Evolutionary conservation across 1,140 invertebrate species (phyloP), one percentile per base, ranked within the genome.

Genomic region (Heliothis subflexa): DNA sequence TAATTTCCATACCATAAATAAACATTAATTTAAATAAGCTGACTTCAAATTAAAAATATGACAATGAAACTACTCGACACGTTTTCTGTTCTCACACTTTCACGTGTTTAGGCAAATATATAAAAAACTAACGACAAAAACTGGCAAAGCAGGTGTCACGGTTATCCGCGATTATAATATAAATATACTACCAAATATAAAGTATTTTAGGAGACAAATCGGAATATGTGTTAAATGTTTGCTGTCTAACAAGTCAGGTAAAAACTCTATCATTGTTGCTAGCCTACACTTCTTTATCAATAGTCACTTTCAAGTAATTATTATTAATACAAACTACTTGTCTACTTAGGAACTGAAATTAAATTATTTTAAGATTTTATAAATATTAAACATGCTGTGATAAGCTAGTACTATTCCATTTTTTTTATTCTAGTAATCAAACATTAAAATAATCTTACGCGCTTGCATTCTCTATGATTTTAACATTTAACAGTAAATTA

Each of bases 101-200:
- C 62, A 66, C 62, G 62, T 47, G 62, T 18, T 66, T 47, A 1
- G 16, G 10, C 33, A 47, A 16, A 66, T 47, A 66, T 12, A 47
- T 47, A 16, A 64, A 47, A 66, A 47, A 66, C 16, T 47, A 11
- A 21, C 47, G 47, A 66, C 5, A 52, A 50, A 70, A 70, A 70
- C 66, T 49, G 28, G 66, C 47, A 13, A n/a, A 50, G 66, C 66
- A 70, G 66, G 66, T 70, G 66, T 68, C 47, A 52, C 18, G 16
- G n/a, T 16, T 40, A 47, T 66, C n/a, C 14, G 25, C 25, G 14
- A 52, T 40, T 40, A 52, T 52, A 57, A 57, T 25, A 21, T 12
- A 25, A n/a, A 57, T 11, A 57, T 25, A 57, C 40, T 45, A 11
- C n/a, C 11, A 45, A 64, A 64, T 64, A 45, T 16, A 45, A 64